Percentiles rank a stretch among this genome's conserved stretches.
Conservation (phyloP, 2,113 vertebrate species). For the Montifringilla adamsi region DNA sequence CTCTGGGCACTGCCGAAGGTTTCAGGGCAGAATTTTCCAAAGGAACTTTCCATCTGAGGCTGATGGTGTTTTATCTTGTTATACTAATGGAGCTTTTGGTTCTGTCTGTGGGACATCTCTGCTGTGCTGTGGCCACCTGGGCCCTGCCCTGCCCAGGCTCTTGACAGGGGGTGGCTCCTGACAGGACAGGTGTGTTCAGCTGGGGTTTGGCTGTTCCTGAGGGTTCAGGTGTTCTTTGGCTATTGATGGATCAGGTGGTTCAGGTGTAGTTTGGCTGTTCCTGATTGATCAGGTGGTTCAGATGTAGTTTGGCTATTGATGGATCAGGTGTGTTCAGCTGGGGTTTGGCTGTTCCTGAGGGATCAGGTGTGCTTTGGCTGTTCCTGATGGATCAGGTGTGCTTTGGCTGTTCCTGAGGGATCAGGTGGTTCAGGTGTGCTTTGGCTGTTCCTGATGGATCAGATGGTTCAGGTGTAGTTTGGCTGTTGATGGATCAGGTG, state of each 20-base stretch:
- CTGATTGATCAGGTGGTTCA: neutral
- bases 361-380: neutral
- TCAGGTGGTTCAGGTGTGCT: no score
- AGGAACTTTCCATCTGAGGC: neutral
- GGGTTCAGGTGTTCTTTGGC: neutral
- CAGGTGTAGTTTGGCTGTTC: neutral
- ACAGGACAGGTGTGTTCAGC: fast-evolving
- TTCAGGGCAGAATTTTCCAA: neutral
- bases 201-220: neutral
- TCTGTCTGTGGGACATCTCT: neutral
- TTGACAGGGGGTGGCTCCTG: fast-evolving
- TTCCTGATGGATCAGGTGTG: neutral
- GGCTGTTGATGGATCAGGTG: neutral
- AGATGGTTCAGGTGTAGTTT: no score
- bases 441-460: neutral
- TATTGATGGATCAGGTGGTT: neutral
- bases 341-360: neutral
- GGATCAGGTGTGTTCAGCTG: neutral
- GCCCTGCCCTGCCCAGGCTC: neutral
- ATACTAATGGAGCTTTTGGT: neutral
- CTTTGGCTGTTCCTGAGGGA: neutral
- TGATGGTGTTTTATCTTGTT: neutral
- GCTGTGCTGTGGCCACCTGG: fast-evolving
- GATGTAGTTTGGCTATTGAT: neutral
- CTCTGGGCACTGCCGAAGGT: neutral